Conservation (phyloP, 1,140 invertebrate genomes). For the Meloidogyne hapla region DNA sequence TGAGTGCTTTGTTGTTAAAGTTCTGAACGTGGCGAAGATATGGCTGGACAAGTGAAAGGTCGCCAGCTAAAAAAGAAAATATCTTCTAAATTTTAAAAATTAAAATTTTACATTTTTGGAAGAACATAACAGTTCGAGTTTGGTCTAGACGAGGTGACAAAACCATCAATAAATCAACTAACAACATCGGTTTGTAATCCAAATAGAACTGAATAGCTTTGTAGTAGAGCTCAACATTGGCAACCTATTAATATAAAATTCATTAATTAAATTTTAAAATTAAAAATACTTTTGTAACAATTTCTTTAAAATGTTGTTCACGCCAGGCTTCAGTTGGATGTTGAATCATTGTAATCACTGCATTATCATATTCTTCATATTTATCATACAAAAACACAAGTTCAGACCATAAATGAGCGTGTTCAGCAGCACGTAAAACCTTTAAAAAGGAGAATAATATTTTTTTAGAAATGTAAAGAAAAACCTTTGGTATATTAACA, state of each 20-base stretch:
- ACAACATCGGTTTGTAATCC: conserved; percentile 90
- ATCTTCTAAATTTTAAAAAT: conserved; percentile 2
- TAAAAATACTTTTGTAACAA: conserved; percentile 76
- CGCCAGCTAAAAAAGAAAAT: conserved; percentile 66
- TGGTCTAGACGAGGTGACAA: conserved; percentile 97
- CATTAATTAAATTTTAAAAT: neutral
- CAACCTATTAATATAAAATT: conserved; percentile 74
- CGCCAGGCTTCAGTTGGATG: conserved; percentile 99
- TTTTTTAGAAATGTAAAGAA: conserved; percentile 15
- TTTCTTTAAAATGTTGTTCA: conserved; percentile 98
- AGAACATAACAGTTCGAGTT: conserved; percentile 77
- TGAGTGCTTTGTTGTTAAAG: conserved; percentile 97
- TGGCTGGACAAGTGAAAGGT: conserved; percentile 92
- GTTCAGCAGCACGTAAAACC: conserved; percentile 90
- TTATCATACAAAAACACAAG: conserved; percentile 99
- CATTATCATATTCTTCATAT: conserved; percentile 99
- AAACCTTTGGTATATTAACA: conserved; percentile 97
- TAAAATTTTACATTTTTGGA: conserved; percentile 70
- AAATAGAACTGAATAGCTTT: conserved; percentile 98
- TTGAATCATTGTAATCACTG: conserved; percentile 96
- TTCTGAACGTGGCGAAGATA: conserved; percentile 95
- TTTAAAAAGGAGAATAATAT: conserved; percentile 52
- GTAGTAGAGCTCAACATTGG: conserved; percentile 98
- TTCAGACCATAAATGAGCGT: conserved; percentile 97
- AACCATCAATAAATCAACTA: conserved; percentile 93